Evolutionary conservation across 1,140 invertebrate genomes (phyloP).

Genomic region (Camponotus vicinus): DNA sequence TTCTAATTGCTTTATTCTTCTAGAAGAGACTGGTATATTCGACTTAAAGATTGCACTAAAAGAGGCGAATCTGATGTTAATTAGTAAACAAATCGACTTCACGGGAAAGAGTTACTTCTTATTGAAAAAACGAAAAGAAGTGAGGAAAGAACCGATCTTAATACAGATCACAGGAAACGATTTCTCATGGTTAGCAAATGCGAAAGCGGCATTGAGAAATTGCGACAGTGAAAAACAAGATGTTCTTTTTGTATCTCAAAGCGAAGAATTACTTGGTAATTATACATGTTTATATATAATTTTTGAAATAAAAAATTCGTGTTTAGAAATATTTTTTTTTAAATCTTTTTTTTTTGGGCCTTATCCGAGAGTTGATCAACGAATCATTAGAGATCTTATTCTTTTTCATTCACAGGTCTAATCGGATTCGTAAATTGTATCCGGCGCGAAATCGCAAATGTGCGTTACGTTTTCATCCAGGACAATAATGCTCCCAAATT

Average conservation of each 20-base stretch:
- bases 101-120: constrained; percentile 87
- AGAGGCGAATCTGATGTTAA: constrained; percentile 84
- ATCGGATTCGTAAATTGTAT: constrained; percentile 96
- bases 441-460: constrained; percentile 91
- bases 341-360: no score
- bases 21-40: constrained; percentile 90
- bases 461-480: constrained; percentile 91
- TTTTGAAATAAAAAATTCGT: no score
- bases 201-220: constrained; percentile 90
- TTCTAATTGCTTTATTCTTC: constrained; percentile 91
- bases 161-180: constrained; percentile 89
- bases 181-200: constrained; percentile 93
- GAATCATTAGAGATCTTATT: neutral
- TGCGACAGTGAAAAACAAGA: constrained; percentile 87
- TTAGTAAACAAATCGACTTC: constrained; percentile 86
- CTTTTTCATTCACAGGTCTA: constrained; percentile 87
- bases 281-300: neutral
- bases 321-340: no score
- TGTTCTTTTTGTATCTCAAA: constrained; percentile 76
- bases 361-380: neutral
- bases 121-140: constrained; percentile 87
- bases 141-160: constrained; percentile 83
- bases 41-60: constrained; percentile 74
- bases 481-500: constrained; percentile 89
- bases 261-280: constrained; percentile 87